Evolutionary conservation across 2,797 vertebrate genomes (phyloP).

Genomic region (Toxotes lorentzi): DNA sequence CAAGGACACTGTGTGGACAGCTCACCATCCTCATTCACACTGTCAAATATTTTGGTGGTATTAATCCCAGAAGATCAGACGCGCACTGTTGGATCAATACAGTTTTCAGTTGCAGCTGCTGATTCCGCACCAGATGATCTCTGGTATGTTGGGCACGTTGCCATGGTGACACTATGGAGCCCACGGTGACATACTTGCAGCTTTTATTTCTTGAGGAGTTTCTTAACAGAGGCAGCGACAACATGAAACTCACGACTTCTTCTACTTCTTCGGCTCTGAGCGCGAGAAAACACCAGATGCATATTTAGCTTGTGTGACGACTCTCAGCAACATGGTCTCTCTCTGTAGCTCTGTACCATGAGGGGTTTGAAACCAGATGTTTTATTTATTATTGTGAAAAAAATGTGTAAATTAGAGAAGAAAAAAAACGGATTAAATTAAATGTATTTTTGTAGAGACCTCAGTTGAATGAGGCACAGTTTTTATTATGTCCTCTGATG

Average conservation of each 20-base stretch:
- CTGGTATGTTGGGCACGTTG: conserved; percentile 17
- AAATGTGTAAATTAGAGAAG: conserved; percentile 66
- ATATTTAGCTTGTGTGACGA: neutral
- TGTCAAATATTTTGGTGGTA: neutral
- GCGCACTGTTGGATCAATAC: conserved; percentile 6
- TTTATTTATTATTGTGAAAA: conserved; percentile 65
- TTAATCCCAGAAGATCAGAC: neutral
- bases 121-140: conserved; percentile 27
- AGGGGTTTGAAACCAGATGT: conserved; percentile 37
- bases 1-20: conserved; percentile 11
- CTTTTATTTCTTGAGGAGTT: conserved; percentile 9
- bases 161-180: conserved; percentile 39
- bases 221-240: conserved; percentile 17
- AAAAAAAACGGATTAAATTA: conserved; percentile 62
- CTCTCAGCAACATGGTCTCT: neutral
- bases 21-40: neutral
- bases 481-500: conserved; percentile 70
- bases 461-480: conserved; percentile 74
- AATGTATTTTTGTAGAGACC: conserved; percentile 82
- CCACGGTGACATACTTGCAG: neutral
- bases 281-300: conserved; percentile 4
- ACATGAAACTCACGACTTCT: conserved; percentile 16
- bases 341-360: conserved; percentile 28
- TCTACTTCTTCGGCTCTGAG: neutral
- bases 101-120: neutral